Evolutionary conservation across 2,797 vertebrate genomes (phyloP), one percentile per base, ranked within the genome.

Genomic region (Chaenodraco wilsoni): DNA sequence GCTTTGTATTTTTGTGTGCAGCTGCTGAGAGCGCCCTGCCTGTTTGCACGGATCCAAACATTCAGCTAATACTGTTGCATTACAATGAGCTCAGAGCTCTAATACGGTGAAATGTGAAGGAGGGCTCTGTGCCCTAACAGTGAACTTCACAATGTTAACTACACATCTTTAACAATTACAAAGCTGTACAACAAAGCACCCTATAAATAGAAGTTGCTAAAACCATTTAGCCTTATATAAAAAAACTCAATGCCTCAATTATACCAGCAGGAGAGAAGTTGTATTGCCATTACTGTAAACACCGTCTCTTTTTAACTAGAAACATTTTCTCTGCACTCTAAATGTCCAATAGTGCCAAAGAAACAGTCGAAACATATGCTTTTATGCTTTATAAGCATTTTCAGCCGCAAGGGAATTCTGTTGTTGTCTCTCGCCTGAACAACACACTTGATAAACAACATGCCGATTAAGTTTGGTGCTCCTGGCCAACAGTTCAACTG

Each of bases 81-180:
- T 66, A 37, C 12, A 69, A 15, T 16, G n/a, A 79, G 70, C 52
- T 65, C 43, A 23, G 61, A 69, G 49, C 52, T 61, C 69, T 5
- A 78, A 65, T 64, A 41, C 15, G 31, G 23, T 65, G 63, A 70
- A 56, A 33, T 55, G 10, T 51, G 49, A 69, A 65, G 19, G 14
- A 21, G 12, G 12, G 3, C 27, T 52, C 15, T 27, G 41, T n/a
- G 41, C 43, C 23, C 59, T 5, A 55, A 54, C 62, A 64, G 40
- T 59, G 33, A 72, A 68, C 33, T 19, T 40, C 60, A 80, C 31
- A n/a, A 51, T 40, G 31, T 74, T 79, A 64, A 23, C n/a, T 59
- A 45, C 11, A 71, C 69, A 37, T 6, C 40, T 11, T 69, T 68
- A 14, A 76, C 2, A 74, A 55, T 61, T 45, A 65, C 49, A 3